Evolutionary conservation across 2,888 invertebrate species (phyloP), one percentile per base, ranked within the genome.

Genomic region (Zaprionus bogoriensis): DNA sequence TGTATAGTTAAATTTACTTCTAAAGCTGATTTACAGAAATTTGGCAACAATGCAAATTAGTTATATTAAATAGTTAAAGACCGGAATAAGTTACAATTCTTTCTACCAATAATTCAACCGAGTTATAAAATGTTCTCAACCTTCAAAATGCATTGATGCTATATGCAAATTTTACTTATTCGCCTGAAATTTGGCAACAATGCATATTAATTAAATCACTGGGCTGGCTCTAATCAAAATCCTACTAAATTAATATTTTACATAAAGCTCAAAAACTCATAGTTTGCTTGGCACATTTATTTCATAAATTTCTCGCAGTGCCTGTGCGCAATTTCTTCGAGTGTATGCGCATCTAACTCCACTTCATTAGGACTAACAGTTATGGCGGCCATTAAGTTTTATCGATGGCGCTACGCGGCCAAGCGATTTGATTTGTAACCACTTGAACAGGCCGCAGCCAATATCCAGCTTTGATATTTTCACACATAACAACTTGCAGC

Each of bases 371-470:
- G 32, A 39, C 62, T 64, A 89, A 89, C 86, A 87, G 88, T 85
- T 89, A 89, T 89, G 80, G 81, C 59, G 69, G 88, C 77, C 76
- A 89, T 89, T 87, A 88, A 87, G 78, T 89, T 89, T 89, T 89
- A 89, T 89, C 87, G 74, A 81, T 81, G 88, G 86, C 83, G 86
- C 86, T 87, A 61, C 57, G 52, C 39, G 44, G 60, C 60, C 55
- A 19, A n/a, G 20, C 58, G 57, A 78, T 85, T 81, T 87, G 83
- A 82, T 87, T 86, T 83, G 87, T 85, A 76, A 69, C 79, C 87
- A 85, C 86, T 79, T 81, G 78, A 86, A 41, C 20, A 41, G 57
- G 59, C 55, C 41, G 25, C 14, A 59, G 50, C 62, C 39, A 17
- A 64, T 41, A 61, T 87, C 79, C 54, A 69, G 68, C 82, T 83